Evolutionary conservation across 2,888 invertebrate species (phyloP), one percentile per base, ranked within the genome.

Genomic region (Scrobipalpa atriplicella): DNA sequence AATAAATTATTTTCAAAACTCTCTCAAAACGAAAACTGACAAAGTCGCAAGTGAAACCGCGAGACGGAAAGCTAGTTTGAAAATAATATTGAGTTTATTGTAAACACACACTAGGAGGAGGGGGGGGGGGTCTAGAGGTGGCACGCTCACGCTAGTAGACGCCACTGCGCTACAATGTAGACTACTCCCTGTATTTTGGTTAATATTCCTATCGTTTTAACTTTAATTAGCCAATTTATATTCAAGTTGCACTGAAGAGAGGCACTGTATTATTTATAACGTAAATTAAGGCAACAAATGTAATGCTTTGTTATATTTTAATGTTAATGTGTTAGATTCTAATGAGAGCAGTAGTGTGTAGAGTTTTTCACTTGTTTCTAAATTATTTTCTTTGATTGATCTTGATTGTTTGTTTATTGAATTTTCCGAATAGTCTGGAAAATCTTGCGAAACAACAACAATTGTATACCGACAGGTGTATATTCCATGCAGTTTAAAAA

Each of bases 221-320:
- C 78, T 85, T 89, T 90, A 90, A 90, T 90, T 86, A 85, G 80
- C 79, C 86, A 82, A 88, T 90, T 90, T 89, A 87, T 87, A 90
- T 89, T 90, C 89, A 85, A 89, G 84, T 88, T 86, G 85, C 87
- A 86, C 78, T 83, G 85, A 87, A 85, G 84, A 85, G 84, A 80
- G 84, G 81, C 74, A 81, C 82, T 89, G 79, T 87, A 88, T 86
- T 87, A 89, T 89, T 89, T 87, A 89, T 85, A 76, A 76, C 76
- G 72, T 72, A 80, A 82, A 86, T 83, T 84, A 84, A 84, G 81
- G 76, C 78, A 76, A 75, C 72, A 73, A 76, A 77, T 74, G 76
- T 74, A 77, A 71, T 78, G 81, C 81, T 78, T 76, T 76, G 79
- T 77, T 77, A 73, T 73, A 71, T 72, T 69, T 68, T 67, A 71